Base-by-base conservation (phyloP, 2,888 invertebrate genomes). In the Malthinus flaveolus region DNA sequence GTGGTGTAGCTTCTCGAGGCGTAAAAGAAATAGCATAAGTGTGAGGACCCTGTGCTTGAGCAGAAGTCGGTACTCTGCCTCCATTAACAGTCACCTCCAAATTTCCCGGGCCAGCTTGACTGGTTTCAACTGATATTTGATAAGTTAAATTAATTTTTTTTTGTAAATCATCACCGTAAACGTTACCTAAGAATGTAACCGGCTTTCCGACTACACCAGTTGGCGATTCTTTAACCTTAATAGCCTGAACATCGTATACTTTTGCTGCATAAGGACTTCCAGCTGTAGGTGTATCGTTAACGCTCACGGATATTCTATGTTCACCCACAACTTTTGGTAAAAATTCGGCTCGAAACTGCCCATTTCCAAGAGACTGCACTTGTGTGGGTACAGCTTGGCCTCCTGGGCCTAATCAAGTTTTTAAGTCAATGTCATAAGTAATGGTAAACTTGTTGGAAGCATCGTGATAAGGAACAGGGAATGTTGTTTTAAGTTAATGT, bases 81-180 rank as follows among this genome's bases (percentile, higher is more conserved):
- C 97, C 96, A 74, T 99, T 98, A 31, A 99, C 97, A 0, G 97
- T 96, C 58, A 99, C 98, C 79, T 99, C 98, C 39, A 99, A 82
- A 79, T 99, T 98, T 13, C 99, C 99, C 0, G 98, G 96, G 11
- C 98, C 99, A 3, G 98, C 98, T 78, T 96, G 94, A 74, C 95
- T 94, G 9, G 98, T 98, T 80, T 99, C 98, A 75, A 99, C 95
- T 93, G 23, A 23, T n/a, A n/a, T n/a, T 45, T 3, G 11, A 49
- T 53, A 39, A 31, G 34, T 60, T 42, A 15, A n/a, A 3, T 56
- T 33, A 15, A 34, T 56, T 48, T 15, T 48, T 15, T 49, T 36
- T 49, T 49, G 10, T 1, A 49, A 44, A 54, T 1, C 10, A 8
- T 23, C n/a, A 3, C 9, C 7, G 23, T 42, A 8, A 32, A n/a